Percentiles rank a stretch among this genome's conserved stretches.
phyloP scores from a whole-genome alignment of 1,140 invertebrate genomes.

The Caenorhabditis brenneri region DNA sequence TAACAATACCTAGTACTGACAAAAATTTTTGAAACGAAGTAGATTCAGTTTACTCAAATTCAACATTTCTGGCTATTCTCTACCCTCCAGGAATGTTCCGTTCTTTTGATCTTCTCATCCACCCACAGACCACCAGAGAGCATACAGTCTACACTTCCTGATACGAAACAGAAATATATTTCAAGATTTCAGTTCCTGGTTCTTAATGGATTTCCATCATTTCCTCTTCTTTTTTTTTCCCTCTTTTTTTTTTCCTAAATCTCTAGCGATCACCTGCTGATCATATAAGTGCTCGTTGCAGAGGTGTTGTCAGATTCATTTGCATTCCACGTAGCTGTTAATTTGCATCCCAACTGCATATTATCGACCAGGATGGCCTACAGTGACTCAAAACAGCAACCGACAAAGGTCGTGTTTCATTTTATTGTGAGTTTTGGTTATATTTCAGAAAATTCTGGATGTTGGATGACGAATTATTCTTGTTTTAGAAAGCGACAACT shows the following conservation, averaged over 20 bases:
- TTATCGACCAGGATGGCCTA: too few relatives aligned
- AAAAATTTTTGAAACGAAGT: too few relatives aligned
- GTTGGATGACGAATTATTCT: too few relatives aligned
- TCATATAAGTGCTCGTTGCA: neutral
- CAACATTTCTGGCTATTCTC: too few relatives aligned
- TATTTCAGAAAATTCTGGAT: too few relatives aligned
- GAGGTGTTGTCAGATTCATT: neutral
- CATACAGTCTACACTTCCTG: neutral
- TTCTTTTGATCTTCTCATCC: neutral
- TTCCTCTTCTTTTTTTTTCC: neutral
- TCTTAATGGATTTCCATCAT: neutral
- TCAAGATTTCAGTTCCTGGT: neutral
- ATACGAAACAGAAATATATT: neutral
- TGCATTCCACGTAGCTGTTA: neutral
- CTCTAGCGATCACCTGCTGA: neutral
- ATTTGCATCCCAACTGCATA: neutral
- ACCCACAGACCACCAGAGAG: neutral
- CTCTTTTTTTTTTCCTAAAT: neutral
- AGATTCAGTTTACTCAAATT: too few relatives aligned
- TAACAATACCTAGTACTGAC: too few relatives aligned
- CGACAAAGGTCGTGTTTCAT: neutral
- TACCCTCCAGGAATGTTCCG: too few relatives aligned
- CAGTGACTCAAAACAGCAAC: neutral
- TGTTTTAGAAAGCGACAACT: neutral
- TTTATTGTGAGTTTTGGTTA: too few relatives aligned